These are phyloP conservation scores for Apis cerana DNA, from an alignment of 1,140 invertebrate genomes.

Conservation along the genomic window DNA sequence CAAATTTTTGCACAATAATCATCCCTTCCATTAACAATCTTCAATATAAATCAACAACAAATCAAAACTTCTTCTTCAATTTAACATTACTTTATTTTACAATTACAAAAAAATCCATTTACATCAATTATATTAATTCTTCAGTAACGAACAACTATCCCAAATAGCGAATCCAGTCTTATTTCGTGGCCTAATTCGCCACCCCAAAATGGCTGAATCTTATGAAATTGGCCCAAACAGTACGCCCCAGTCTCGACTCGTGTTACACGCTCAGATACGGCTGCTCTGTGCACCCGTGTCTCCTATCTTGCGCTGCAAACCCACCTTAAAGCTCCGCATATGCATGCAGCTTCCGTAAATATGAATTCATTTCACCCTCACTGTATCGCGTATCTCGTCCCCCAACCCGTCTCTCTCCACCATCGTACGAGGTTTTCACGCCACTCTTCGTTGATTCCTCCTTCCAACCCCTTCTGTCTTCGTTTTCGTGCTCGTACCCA, in stretches of 20 bases:
- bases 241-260: not conserved
- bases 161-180: not conserved
- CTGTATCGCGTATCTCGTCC: conserved; percentile 37
- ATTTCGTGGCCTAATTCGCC: conserved; percentile 24
- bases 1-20: too few species aligned
- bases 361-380: conserved; percentile 51
- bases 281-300: not conserved
- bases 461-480: not conserved
- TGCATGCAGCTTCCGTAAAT: conserved; percentile 46
- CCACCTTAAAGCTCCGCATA: conserved; percentile 45
- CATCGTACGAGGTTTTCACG: conserved; percentile 37
- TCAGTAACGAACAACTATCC: not conserved
- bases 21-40: too few species aligned
- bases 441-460: conserved; percentile 36
- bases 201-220: conserved; percentile 9
- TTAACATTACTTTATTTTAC: too few species aligned
- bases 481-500: not conserved
- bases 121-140: not conserved
- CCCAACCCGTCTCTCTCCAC: conserved; percentile 23
- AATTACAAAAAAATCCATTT: too few species aligned
- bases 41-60: too few species aligned
- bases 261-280: not conserved
- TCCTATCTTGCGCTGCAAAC: conserved; percentile 28
- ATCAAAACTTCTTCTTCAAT: too few species aligned
- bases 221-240: conserved; percentile 38